Percentiles rank a stretch among this genome's conserved stretches.
phyloP scores from a whole-genome alignment of 2,113 vertebrate genomes.

The Psilopogon haemacephalus region DNA sequence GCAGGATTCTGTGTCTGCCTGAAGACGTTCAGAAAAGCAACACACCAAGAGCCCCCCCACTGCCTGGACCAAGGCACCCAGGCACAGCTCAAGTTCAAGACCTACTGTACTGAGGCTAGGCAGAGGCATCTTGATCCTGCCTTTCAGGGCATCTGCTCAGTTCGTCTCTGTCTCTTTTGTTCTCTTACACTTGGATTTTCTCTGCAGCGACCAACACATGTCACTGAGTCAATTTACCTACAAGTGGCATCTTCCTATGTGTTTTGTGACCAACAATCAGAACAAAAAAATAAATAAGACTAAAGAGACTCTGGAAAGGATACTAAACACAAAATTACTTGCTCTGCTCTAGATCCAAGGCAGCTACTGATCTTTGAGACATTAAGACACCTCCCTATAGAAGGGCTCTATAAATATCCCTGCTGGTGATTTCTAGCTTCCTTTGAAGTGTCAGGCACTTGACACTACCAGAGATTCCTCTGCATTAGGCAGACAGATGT shows the following conservation, averaged over 20 bases:
- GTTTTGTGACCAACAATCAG: neutral
- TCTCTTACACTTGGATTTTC: neutral
- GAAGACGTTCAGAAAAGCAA: rapidly evolving
- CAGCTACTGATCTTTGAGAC: slow-evolving; percentile 23
- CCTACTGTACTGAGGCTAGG: neutral
- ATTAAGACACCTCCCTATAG: neutral
- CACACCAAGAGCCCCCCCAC: rapidly evolving
- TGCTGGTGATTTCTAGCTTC: slow-evolving; percentile 14
- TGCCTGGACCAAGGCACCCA: neutral
- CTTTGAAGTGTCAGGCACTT: slow-evolving; percentile 53
- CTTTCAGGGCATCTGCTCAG: neutral
- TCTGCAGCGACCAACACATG: neutral
- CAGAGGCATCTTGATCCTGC: neutral
- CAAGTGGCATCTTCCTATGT: neutral
- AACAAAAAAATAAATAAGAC: neutral
- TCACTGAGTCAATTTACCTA: neutral
- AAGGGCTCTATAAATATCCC: slow-evolving; percentile 46
- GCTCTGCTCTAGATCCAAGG: slow-evolving; percentile 29
- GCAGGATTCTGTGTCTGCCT: rapidly evolving
- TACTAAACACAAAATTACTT: neutral
- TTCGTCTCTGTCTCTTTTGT: neutral
- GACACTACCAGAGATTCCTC: slow-evolving; percentile 29
- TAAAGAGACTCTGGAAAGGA: neutral
- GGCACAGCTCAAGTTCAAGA: neutral
- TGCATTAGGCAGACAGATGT: slow-evolving; percentile 51